Conservation (phyloP, 1,140 invertebrate genomes). For the Parasteatoda tepidariorum region DNA sequence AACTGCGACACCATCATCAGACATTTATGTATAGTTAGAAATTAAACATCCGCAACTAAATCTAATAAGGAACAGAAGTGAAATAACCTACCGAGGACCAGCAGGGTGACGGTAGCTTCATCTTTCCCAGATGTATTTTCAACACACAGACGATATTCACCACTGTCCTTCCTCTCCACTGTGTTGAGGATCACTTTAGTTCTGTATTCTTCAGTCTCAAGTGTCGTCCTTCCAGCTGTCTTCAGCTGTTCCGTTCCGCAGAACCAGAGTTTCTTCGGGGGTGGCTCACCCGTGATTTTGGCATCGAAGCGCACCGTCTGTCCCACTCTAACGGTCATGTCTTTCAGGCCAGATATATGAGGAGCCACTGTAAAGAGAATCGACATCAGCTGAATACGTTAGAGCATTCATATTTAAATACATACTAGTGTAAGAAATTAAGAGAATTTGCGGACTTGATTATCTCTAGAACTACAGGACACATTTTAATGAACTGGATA, state of each 20-base stretch:
- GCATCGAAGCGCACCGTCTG: conserved; percentile 86
- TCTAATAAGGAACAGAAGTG: no score
- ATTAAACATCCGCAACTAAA: no score
- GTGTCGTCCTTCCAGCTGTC: conserved; percentile 76
- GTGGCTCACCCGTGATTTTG: conserved; percentile 89
- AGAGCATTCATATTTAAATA: no score
- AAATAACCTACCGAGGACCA: conserved; percentile 82
- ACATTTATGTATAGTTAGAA: no score
- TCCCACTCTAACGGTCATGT: conserved; percentile 87
- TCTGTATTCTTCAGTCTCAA: conserved; percentile 87
- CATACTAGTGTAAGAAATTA: no score
- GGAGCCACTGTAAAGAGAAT: conserved; percentile 77
- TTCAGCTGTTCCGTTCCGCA: conserved; percentile 77
- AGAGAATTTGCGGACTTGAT: no score
- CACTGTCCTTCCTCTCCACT: conserved; percentile 83
- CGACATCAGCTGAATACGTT: conserved; percentile 75
- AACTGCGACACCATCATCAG: no score
- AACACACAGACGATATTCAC: conserved; percentile 86
- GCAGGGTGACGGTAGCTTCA: conserved; percentile 88
- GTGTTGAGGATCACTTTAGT: conserved; percentile 83
- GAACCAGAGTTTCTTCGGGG: conserved; percentile 86
- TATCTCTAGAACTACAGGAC: no score
- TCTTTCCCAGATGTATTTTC: conserved; percentile 92
- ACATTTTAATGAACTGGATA: no score
- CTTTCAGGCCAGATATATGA: conserved; percentile 85